Base-by-base conservation (phyloP, 2,888 invertebrate genomes). In the Aporophyla lueneburgensis region DNA sequence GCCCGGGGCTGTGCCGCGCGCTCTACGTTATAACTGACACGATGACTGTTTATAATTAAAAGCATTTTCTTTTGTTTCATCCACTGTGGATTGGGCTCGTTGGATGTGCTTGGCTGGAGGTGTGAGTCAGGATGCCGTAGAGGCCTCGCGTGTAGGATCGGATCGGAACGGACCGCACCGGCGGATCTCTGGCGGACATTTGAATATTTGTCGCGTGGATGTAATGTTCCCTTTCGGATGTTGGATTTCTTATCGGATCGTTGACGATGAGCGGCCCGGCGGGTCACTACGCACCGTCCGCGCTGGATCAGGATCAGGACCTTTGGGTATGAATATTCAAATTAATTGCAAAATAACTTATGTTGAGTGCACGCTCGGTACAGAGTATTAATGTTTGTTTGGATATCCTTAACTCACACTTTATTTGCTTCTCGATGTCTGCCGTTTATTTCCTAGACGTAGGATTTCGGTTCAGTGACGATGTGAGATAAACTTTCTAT, bases 51-150 rank as follows among this genome's bases (percentile, higher is more conserved):
- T 94, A 88, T 91, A 92, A 95, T 94, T 94, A 96, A 96, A 95
- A 92, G 90, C 89, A 93, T 94, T 96, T 95, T 96, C 95, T 96
- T 96, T 96, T 96, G 96, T 96, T 96, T 96, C 96, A 96, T 96
- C 96, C 96, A 92, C 96, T 96, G 95, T 96, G 96, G 96, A 96
- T 96, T 95, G 94, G 94, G 92, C 90, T 95, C 94, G 91, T 92
- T 93, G 94, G 95, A 94, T 94, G 91, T 93, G 93, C 94, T 94
- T 92, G 95, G 93, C 92, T 91, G 93, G 94, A 93, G 92, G 93
- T 93, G 95, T 93, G 93, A 92, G 94, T 91, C 92, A 92, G 93
- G 92, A 92, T 91, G 92, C 85, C 83, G 81, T 87, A 90, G 88
- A 89, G 86, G 89, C 89, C 89, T 89, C 88, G 91, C 90, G 90